phyloP scores from a whole-genome alignment of 2,888 invertebrate species.

The Troides helena region DNA sequence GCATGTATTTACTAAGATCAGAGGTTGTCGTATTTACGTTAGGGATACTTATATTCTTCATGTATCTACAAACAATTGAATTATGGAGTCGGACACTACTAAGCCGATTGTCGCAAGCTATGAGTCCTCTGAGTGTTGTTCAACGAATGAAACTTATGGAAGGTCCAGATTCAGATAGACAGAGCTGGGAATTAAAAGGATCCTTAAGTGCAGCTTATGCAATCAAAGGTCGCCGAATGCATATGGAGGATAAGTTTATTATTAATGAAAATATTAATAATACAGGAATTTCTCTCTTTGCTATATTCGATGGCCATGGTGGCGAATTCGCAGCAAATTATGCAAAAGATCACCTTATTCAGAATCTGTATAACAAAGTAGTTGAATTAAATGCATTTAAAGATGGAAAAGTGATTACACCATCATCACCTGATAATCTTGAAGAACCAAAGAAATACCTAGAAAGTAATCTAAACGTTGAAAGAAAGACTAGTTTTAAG shows the following conservation, averaged over 20 bases:
- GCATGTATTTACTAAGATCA: constrained; percentile 88
- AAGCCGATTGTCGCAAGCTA: constrained; percentile 84
- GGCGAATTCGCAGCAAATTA: constrained; percentile 97
- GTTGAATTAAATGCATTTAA: constrained; percentile 85
- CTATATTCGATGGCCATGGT: constrained; percentile 97
- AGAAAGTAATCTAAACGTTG: constrained; percentile 55
- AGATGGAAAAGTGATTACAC: constrained; percentile 74
- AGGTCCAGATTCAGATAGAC: constrained; percentile 77
- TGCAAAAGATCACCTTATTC: constrained; percentile 92
- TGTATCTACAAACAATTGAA: constrained; percentile 91
- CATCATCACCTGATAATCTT: constrained; percentile 53
- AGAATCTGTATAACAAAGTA: constrained; percentile 88
- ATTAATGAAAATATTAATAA: constrained; percentile 91
- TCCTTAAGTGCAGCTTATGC: constrained; percentile 92
- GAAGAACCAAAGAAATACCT: constrained; percentile 67
- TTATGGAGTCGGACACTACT: constrained; percentile 89
- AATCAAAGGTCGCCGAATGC: constrained; percentile 92
- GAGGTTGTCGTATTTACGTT: constrained; percentile 88
- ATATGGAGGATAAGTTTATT: constrained; percentile 97
- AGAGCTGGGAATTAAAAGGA: constrained; percentile 88
- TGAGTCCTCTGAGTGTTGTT: constrained; percentile 82
- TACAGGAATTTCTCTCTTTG: constrained; percentile 92
- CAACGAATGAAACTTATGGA: constrained; percentile 80
- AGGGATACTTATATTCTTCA: constrained; percentile 84
- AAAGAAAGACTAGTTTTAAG: constrained; percentile 84